Percentiles rank a stretch among this genome's conserved stretches.
These are phyloP conservation scores for Enteromius thamalakanensis DNA, from an alignment of 2,797 vertebrate species.

Conservation along the genomic window DNA sequence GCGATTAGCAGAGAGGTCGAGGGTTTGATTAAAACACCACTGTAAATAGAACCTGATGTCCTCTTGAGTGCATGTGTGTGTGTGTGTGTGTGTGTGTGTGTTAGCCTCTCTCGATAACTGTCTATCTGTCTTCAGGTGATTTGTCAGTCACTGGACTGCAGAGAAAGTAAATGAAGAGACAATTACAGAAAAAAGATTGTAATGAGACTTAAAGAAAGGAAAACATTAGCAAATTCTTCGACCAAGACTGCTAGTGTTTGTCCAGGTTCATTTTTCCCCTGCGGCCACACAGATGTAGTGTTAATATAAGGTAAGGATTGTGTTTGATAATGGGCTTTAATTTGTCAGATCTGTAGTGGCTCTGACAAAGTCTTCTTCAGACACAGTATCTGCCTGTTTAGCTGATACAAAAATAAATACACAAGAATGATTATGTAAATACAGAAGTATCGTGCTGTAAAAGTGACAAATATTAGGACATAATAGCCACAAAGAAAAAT, in stretches of 20 bases:
- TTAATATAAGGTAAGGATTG: background rate
- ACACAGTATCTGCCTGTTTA: background rate
- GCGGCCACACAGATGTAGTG: background rate
- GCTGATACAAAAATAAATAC: background rate
- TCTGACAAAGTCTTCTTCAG: background rate
- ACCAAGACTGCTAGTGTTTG: background rate
- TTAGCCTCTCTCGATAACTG: conserved; percentile 36
- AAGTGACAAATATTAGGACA: background rate
- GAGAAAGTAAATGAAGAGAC: conserved; percentile 24
- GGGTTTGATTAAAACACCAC: conserved; percentile 50
- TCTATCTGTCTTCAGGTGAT: conserved; percentile 21
- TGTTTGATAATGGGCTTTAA: conserved; percentile 1
- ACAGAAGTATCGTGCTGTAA: background rate
- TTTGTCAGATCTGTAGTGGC: background rate
- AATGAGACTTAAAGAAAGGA: conserved; percentile 13
- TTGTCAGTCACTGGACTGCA: conserved; percentile 5
- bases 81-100: conserved; percentile 38
- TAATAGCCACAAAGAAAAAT: background rate
- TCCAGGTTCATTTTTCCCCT: conserved; percentile 19
- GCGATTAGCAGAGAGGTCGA: conserved; percentile 46
- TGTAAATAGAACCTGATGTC: conserved; percentile 42
- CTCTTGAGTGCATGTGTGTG: conserved; percentile 11
- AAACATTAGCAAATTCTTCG: conserved; percentile 21
- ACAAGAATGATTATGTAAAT: conserved; percentile 1
- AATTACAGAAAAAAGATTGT: conserved; percentile 24